These are phyloP conservation scores for Danio tinwini DNA, from an alignment of 2,797 vertebrate genomes.

Conservation along the genomic window DNA sequence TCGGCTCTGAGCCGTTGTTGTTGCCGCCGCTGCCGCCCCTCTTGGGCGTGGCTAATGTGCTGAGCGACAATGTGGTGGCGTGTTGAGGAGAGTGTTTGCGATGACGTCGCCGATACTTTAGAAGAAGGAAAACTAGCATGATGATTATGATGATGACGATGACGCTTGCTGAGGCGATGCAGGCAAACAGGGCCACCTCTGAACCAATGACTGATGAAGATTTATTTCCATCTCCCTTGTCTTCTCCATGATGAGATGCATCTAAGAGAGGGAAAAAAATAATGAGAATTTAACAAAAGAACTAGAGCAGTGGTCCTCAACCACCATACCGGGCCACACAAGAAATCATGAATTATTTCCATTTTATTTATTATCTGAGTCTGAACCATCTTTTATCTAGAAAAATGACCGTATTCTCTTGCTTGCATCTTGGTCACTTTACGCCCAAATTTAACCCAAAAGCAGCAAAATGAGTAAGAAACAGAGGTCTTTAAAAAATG, in stretches of 20 bases:
- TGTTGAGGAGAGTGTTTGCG: slow-evolving; percentile 97
- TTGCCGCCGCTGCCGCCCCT: slow-evolving; percentile 80
- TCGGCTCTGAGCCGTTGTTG: slow-evolving; percentile 97
- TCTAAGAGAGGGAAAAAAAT: slow-evolving; percentile 57
- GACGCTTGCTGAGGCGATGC: slow-evolving; percentile 95
- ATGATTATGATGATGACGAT: slow-evolving; percentile 99
- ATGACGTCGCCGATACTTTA: slow-evolving; percentile 95
- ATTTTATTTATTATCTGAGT: too few species aligned
- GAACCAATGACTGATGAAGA: slow-evolving; percentile 90
- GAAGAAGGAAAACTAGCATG: slow-evolving; percentile 94
- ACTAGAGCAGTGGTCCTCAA: too few species aligned
- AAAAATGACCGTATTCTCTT: too few species aligned
- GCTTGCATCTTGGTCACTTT: too few species aligned
- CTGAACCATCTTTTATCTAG: too few species aligned
- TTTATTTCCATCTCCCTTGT: slow-evolving; percentile 73
- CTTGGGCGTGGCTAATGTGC: slow-evolving; percentile 97
- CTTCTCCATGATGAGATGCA: slow-evolving; percentile 57
- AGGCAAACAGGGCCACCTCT: slow-evolving; percentile 95
- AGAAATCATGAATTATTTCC: too few species aligned
- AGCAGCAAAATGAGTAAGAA: too few species aligned
- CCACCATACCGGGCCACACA: too few species aligned
- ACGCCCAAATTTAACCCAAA: too few species aligned
- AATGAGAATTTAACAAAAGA: background rate
- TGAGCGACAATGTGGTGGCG: slow-evolving; percentile 91
- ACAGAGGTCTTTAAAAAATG: too few species aligned